A percentile compares a stretch with the other conserved stretches of the same genome.
phyloP scores from a whole-genome alignment of 2,797 vertebrate genomes.

The Heliangelus exortis region DNA sequence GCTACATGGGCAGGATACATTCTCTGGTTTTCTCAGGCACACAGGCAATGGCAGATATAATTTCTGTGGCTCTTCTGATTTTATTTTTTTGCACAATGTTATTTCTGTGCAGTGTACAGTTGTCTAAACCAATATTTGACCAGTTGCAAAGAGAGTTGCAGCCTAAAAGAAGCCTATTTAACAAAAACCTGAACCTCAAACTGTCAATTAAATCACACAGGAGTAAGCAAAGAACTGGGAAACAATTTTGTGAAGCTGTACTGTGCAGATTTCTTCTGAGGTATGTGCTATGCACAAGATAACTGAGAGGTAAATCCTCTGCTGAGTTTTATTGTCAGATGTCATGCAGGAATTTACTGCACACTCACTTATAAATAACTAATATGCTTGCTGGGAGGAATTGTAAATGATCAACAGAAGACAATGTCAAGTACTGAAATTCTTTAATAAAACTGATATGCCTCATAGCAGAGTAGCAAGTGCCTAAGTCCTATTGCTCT shows the following conservation, averaged over 20 bases:
- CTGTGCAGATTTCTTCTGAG: background rate
- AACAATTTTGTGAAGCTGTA: background rate
- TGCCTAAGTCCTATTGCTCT: background rate
- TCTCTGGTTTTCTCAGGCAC: background rate
- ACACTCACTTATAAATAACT: background rate
- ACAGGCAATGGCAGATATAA: background rate
- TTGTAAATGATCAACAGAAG: background rate
- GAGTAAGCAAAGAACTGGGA: background rate
- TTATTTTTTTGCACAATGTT: background rate
- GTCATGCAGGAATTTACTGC: background rate
- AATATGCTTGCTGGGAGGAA: background rate
- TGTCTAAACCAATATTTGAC: background rate
- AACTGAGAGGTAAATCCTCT: background rate
- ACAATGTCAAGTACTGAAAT: background rate
- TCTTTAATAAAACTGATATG: background rate
- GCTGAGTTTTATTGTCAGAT: background rate
- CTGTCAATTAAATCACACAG: background rate
- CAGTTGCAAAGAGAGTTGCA: background rate
- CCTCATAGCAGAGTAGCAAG: background rate
- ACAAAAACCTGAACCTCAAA: background rate
- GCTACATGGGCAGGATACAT: background rate
- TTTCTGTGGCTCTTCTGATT: background rate
- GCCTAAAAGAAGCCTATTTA: background rate
- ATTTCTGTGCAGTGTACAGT: fast-evolving
- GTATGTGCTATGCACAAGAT: fast-evolving